Conservation (phyloP, 2,888 invertebrate genomes). For the Dyspetes luteomarginatus region DNA sequence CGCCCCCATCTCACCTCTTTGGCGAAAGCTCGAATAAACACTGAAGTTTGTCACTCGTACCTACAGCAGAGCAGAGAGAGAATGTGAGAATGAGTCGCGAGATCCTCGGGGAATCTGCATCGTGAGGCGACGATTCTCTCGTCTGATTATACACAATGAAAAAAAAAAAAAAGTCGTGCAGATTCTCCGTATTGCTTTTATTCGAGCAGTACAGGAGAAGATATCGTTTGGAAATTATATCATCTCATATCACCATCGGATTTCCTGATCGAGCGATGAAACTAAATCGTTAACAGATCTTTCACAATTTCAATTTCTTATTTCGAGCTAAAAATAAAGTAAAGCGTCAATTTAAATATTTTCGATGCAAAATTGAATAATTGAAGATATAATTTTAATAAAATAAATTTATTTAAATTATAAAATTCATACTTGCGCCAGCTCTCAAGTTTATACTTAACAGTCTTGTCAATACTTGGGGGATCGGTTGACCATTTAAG, state of each 20-base stretch:
- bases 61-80: conserved; percentile 19
- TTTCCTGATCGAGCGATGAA: neutral
- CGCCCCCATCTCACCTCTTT: neutral
- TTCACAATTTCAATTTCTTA: neutral
- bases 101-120: conserved; percentile 49
- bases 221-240: neutral
- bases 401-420: too few relatives aligned
- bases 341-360: too few relatives aligned
- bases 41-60: conserved; percentile 31
- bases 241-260: neutral
- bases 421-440: too few relatives aligned
- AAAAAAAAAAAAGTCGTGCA: neutral
- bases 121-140: conserved; percentile 36
- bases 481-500: too few relatives aligned
- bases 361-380: neutral
- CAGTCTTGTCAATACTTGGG: too few relatives aligned
- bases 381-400: too few relatives aligned
- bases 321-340: too few relatives aligned
- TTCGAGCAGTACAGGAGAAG: neutral
- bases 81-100: conserved; percentile 14
- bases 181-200: neutral
- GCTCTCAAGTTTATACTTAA: too few relatives aligned
- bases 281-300: neutral
- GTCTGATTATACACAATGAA: conserved; percentile 21
- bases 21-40: conserved; percentile 53